A percentile compares a stretch with the other conserved stretches of the same genome.
Conservation (phyloP, 1,140 invertebrate genomes). For the Protaetia brevitarsis region DNA sequence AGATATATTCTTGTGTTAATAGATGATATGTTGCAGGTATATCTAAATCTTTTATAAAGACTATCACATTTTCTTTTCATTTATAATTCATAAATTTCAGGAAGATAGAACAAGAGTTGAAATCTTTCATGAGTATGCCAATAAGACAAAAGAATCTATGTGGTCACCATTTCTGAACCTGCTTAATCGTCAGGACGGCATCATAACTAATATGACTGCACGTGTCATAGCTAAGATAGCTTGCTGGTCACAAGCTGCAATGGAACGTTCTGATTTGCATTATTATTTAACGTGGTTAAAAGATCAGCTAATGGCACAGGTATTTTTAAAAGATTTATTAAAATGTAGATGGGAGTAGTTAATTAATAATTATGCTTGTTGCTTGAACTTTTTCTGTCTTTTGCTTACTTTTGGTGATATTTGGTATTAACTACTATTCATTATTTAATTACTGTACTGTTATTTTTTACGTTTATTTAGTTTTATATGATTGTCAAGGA, state of each 20-base stretch:
- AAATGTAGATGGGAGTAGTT: no score
- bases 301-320: slow-evolving; percentile 86
- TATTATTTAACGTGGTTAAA: slow-evolving; percentile 98
- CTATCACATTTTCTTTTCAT: slow-evolving; percentile 28
- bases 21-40: slow-evolving; percentile 94
- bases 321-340: slow-evolving; percentile 55
- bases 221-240: slow-evolving; percentile 97
- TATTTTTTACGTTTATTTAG: no score
- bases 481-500: no score
- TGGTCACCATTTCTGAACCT: slow-evolving; percentile 97
- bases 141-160: slow-evolving; percentile 78
- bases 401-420: no score
- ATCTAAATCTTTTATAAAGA: not conserved
- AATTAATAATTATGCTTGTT: no score
- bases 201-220: slow-evolving; percentile 98
- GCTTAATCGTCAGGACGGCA: slow-evolving; percentile 91
- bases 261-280: slow-evolving; percentile 94
- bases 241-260: slow-evolving; percentile 88
- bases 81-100: slow-evolving; percentile 59
- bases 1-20: slow-evolving; percentile 98
- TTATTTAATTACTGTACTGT: no score
- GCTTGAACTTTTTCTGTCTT: no score
- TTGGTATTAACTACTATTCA: no score
- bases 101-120: slow-evolving; percentile 95
- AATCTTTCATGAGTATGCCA: slow-evolving; percentile 90